phyloP scores from a whole-genome alignment of 2,113 vertebrate genomes.

The Tachysurus fulvidraco region DNA sequence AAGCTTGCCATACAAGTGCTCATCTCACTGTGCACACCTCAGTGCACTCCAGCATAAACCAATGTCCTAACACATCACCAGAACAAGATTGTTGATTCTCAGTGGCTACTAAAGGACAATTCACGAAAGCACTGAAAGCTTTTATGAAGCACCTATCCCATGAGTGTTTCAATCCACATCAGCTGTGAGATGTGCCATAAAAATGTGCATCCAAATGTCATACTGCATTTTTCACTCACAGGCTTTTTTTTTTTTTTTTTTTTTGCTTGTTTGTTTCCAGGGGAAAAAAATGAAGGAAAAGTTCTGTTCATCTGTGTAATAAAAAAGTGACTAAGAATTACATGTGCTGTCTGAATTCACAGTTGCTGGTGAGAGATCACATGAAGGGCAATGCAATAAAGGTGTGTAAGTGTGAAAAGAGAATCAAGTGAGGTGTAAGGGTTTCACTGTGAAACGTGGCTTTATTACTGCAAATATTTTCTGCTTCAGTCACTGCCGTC shows the following conservation, averaged over 20 bases:
- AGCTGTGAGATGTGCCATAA: not conserved
- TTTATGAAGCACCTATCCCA: not conserved
- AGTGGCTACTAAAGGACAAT: not conserved
- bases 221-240: not conserved
- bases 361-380: constrained; percentile 6
- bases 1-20: constrained; percentile 16
- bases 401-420: constrained; percentile 43
- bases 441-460: constrained; percentile 44
- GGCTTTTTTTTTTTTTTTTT: not conserved
- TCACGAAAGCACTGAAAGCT: not conserved
- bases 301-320: constrained; percentile 9
- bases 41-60: constrained; percentile 24
- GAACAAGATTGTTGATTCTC: not conserved
- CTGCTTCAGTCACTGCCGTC: constrained; percentile 36
- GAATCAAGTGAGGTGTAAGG: constrained; percentile 50
- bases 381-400: constrained; percentile 30
- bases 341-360: constrained; percentile 23
- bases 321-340: not conserved
- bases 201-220: not conserved
- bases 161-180: not conserved
- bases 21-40: constrained; percentile 17
- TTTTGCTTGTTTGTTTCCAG: too few relatives aligned
- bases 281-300: constrained; percentile 9
- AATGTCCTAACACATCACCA: not conserved
- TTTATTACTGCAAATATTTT: constrained; percentile 55